Evolutionary conservation across 2,113 vertebrate species (phyloP), one percentile per base, ranked within the genome.

Genomic region (Catharus bicknelli): DNA sequence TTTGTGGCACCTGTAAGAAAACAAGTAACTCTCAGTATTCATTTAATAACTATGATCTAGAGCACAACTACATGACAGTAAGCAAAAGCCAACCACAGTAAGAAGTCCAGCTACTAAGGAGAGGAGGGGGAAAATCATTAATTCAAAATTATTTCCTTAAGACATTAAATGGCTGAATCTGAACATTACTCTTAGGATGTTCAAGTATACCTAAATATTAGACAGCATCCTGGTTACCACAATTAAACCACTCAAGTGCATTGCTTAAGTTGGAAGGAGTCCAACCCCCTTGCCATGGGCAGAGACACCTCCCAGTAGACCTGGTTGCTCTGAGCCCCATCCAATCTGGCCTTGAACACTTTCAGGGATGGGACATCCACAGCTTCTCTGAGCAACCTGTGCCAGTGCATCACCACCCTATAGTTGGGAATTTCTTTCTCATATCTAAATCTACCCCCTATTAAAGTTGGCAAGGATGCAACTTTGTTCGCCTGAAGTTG

Each of bases 1-100:
- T 99, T 99, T 61, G 98, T 98, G 83, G 98, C 98, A 96, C 99
- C 99, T 99, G 70, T n/a, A 94, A 96, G 38, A 90, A 97, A 96
- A 96, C 64, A 83, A 40, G 58, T 57, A 66, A 69, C 63, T 66
- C 76, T 93, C 43, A 97, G 75, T 94, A 77, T 83, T 70, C 68
- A 74, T 19, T 68, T n/a, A 68, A 38, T 21, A 62, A 74, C 43
- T 57, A 86, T 21, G 11, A 75, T 36, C 64, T 78, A 87, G 36
- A 83, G 27, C 83, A 86, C 57, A 94, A 23, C 70, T 53, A 66
- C 23, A 32, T 27, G 42, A 83, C 19, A 81, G 14, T 51, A 76
- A 86, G 70, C 26, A 90, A 88, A 82, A 76, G 25, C 48, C 53
- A 93, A 23, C 5, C 26, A 58, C 25, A 73, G 32, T 27, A 73